phyloP scores from a whole-genome alignment of 2,113 vertebrate genomes.

The Chionodraco myersi region DNA sequence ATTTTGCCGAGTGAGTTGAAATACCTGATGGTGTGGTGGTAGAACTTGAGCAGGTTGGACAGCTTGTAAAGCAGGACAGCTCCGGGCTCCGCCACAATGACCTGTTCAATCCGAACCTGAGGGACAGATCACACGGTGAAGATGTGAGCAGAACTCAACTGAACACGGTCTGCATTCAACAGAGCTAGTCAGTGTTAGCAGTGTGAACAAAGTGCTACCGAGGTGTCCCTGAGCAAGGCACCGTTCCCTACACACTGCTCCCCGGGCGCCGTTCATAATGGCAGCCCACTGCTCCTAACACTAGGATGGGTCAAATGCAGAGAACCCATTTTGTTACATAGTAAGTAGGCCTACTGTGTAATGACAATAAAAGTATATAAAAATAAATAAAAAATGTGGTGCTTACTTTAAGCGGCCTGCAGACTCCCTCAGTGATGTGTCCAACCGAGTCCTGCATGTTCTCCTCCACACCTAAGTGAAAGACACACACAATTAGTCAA shows the following conservation, averaged over 20 bases:
- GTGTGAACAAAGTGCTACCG: background rate
- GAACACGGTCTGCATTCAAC: background rate
- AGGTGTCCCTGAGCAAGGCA: too few relatives aligned
- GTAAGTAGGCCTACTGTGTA: too few relatives aligned
- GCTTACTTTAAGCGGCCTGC: constrained; percentile 95
- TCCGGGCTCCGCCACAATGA: constrained; percentile 96
- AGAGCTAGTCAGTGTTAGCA: background rate
- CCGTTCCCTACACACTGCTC: too few relatives aligned
- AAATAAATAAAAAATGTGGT: too few relatives aligned
- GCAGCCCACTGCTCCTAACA: too few relatives aligned
- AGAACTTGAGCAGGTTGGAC: constrained; percentile 98
- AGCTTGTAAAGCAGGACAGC: constrained; percentile 97
- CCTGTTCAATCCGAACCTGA: constrained; percentile 98
- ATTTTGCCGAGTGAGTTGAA: background rate
- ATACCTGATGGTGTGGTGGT: constrained; percentile 98
- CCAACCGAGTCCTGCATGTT: constrained; percentile 96
- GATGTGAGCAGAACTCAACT: background rate
- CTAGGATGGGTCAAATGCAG: too few relatives aligned
- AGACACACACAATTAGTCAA: background rate
- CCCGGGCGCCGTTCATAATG: too few relatives aligned
- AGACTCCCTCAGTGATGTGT: constrained; percentile 98
- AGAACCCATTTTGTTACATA: too few relatives aligned
- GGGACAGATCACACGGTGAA: constrained; percentile 36
- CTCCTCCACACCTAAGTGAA: constrained; percentile 89
- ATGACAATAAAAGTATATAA: too few relatives aligned